Conservation (phyloP, 2,888 invertebrate genomes). For the Diplazon laetatorius region DNA sequence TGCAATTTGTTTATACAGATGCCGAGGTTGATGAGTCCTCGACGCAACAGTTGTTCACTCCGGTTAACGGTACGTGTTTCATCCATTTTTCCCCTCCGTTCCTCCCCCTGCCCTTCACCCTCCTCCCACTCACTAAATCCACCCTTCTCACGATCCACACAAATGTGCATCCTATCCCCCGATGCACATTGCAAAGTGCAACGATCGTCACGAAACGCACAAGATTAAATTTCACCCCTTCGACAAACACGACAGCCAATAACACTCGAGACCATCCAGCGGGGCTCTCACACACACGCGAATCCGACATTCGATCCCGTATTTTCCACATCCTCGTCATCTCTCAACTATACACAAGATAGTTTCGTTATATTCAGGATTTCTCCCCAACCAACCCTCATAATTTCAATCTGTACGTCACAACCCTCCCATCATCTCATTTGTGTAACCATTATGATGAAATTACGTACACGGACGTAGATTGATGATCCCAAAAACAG, state of each 20-base stretch:
- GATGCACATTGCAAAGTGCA: constrained; percentile 15
- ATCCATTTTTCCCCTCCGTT: constrained; percentile 13
- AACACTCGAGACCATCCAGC: too few species aligned
- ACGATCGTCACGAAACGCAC: background rate
- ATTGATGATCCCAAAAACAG: too few species aligned
- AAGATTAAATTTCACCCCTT: constrained; percentile 27
- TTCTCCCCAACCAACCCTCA: too few species aligned
- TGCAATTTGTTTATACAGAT: constrained; percentile 35
- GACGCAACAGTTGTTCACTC: constrained; percentile 20
- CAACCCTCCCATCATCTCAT: too few species aligned
- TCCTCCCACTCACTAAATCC: too few species aligned
- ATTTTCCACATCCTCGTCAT: background rate
- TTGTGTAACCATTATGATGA: too few species aligned
- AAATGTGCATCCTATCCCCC: constrained; percentile 21
- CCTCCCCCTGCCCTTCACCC: too few species aligned
- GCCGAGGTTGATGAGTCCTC: constrained; percentile 16
- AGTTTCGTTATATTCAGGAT: too few species aligned
- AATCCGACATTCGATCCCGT: background rate
- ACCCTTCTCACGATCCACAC: constrained; percentile 26
- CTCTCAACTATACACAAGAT: too few species aligned
- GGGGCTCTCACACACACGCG: background rate
- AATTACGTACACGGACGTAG: too few species aligned
- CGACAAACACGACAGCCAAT: background rate
- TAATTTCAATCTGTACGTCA: too few species aligned
- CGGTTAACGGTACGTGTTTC: constrained; percentile 5